Conservation (phyloP, 2,797 vertebrate genomes). For the Nyctalus aviator region DNA sequence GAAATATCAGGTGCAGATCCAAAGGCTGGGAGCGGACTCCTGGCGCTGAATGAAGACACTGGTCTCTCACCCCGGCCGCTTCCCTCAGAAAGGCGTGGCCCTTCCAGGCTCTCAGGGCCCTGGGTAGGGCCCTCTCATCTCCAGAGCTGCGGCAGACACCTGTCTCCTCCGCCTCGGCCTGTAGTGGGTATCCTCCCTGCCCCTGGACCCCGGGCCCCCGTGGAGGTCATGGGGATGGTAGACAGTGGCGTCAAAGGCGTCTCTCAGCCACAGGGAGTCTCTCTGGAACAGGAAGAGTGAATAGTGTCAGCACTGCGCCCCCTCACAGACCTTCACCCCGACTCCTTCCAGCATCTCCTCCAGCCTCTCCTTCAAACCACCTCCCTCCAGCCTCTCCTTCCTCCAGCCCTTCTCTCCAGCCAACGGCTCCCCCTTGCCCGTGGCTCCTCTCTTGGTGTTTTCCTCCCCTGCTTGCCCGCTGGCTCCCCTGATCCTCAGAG, state of each 20-base stretch:
- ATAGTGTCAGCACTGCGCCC: not conserved
- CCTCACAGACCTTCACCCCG: not conserved
- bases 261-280: constrained; percentile 51
- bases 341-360: not conserved
- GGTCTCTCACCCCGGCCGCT: not conserved
- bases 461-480: not conserved
- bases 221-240: not conserved
- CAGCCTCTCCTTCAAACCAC: not conserved
- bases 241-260: not conserved
- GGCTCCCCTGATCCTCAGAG: not conserved
- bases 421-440: not conserved
- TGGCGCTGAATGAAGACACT: not conserved
- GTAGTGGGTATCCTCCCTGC: not conserved
- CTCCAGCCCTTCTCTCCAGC: not conserved
- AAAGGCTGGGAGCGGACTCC: not conserved
- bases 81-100: not conserved
- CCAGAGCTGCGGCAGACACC: not conserved
- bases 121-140: not conserved
- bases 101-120: not conserved
- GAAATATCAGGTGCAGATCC: not conserved
- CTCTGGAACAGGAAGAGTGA: constrained; percentile 66
- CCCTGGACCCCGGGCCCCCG: fast-evolving
- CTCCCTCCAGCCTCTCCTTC: not conserved
- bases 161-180: not conserved
- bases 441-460: not conserved